A percentile compares a stretch with the other conserved stretches of the same genome.
Conservation (phyloP, 2,113 vertebrate species). For the Mustela nigripes region DNA sequence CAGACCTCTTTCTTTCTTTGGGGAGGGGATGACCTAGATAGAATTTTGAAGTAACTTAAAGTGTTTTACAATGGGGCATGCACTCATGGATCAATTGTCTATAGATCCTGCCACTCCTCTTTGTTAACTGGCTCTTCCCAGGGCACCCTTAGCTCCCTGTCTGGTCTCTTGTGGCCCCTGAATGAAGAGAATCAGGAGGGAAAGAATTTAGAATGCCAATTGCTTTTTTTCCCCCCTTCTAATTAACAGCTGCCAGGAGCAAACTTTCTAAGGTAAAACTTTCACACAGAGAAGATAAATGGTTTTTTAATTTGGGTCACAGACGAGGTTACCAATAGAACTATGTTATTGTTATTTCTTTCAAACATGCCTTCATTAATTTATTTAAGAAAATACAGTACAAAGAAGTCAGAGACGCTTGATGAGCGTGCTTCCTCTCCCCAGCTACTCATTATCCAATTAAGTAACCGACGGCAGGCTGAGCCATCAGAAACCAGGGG, state of each 20-base stretch:
- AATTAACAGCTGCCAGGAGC: constrained; percentile 73
- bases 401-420: neutral
- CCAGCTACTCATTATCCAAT: neutral
- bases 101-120: fast-evolving
- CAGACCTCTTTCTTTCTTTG: neutral
- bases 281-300: constrained; percentile 58
- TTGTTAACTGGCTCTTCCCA: neutral
- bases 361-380: constrained; percentile 50
- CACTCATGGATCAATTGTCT: neutral
- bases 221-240: neutral
- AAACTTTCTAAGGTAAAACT: constrained; percentile 29
- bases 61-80: neutral
- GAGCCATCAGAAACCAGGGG: fast-evolving
- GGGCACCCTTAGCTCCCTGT: fast-evolving
- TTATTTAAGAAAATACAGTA: neutral
- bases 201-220: neutral
- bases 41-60: neutral
- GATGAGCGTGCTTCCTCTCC: neutral
- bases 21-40: neutral
- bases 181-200: neutral
- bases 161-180: neutral
- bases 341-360: neutral
- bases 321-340: neutral
- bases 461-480: fast-evolving
- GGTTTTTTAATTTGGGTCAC: constrained; percentile 74